Conservation (phyloP, 2,888 invertebrate genomes). For the Fragum whitleyi region DNA sequence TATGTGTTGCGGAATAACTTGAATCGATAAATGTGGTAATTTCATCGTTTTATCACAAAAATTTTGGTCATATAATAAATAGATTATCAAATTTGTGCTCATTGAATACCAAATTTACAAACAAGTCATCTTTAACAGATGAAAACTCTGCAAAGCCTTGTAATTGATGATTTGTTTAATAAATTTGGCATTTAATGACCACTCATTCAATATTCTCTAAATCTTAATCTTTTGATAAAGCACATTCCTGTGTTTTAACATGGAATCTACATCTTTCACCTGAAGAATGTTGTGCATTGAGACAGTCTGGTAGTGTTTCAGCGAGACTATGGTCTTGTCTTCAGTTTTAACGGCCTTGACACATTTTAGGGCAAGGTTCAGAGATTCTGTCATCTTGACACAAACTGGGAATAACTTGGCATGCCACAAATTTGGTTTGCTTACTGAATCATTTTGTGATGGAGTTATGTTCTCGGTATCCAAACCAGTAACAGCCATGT, state of each 20-base stretch:
- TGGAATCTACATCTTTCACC: constrained; percentile 73
- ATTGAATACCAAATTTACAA: too few species aligned
- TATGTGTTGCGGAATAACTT: too few species aligned
- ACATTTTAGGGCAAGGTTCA: constrained; percentile 68
- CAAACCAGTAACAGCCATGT: constrained; percentile 27
- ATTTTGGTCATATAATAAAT: too few species aligned
- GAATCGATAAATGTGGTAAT: too few species aligned
- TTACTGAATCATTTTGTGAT: background rate
- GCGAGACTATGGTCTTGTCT: constrained; percentile 30
- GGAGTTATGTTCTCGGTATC: constrained; percentile 28
- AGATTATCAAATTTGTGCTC: too few species aligned
- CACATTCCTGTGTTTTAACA: constrained; percentile 75
- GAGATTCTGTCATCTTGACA: constrained; percentile 74
- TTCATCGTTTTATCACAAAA: too few species aligned
- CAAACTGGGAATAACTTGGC: constrained; percentile 78
- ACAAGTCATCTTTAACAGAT: too few species aligned
- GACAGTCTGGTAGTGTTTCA: constrained; percentile 45
- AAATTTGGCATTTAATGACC: too few species aligned
- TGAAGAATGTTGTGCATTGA: constrained; percentile 77
- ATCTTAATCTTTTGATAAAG: constrained; percentile 65
- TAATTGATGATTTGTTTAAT: too few species aligned
- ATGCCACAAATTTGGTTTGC: constrained; percentile 76
- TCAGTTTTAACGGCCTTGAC: constrained; percentile 56
- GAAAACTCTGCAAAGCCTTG: too few species aligned
- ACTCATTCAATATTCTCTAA: background rate